These are phyloP conservation scores for Hydropotes inermis DNA, from an alignment of 2,113 vertebrate species.

Conservation along the genomic window DNA sequence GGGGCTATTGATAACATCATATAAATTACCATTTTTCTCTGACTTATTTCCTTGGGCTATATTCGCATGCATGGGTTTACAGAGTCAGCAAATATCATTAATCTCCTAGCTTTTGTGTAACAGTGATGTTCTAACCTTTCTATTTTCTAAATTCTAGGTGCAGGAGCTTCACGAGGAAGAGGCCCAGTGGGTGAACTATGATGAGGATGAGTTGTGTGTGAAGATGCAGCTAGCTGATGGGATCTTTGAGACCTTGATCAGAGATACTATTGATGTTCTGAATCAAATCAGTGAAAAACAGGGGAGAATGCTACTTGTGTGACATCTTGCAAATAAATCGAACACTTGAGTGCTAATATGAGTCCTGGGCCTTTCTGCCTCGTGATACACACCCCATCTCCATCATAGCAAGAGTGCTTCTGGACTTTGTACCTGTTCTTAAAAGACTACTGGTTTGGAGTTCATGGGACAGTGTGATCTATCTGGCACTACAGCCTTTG, in stretches of 20 bases:
- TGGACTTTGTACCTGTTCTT: slow-evolving; percentile 45
- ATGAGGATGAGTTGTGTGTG: slow-evolving; percentile 96
- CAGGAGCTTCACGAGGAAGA: slow-evolving; percentile 98
- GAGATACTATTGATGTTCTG: slow-evolving; percentile 92
- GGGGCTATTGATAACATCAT: background rate
- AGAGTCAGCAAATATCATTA: background rate
- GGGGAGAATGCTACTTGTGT: slow-evolving; percentile 82
- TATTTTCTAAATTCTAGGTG: slow-evolving; percentile 82
- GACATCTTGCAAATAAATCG: slow-evolving; percentile 80
- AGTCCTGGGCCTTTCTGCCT: slow-evolving; percentile 69
- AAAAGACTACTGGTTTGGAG: slow-evolving; percentile 56
- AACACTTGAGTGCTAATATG: slow-evolving; percentile 71
- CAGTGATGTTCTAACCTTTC: background rate
- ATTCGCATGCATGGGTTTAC: background rate
- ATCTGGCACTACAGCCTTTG: slow-evolving; percentile 60
- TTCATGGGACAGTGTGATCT: slow-evolving; percentile 44
- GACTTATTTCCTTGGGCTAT: background rate
- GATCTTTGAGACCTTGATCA: slow-evolving; percentile 95
- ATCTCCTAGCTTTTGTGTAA: background rate
- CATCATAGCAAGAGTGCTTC: slow-evolving; percentile 55
- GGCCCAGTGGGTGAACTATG: slow-evolving; percentile 97
- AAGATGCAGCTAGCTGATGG: slow-evolving; percentile 98
- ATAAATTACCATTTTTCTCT: background rate
- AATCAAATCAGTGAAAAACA: slow-evolving; percentile 90
- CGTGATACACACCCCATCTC: slow-evolving; percentile 55